A percentile compares a stretch with the other conserved stretches of the same genome.
Conservation (phyloP, 1,140 invertebrate genomes). For the Diachasma alloeum region DNA sequence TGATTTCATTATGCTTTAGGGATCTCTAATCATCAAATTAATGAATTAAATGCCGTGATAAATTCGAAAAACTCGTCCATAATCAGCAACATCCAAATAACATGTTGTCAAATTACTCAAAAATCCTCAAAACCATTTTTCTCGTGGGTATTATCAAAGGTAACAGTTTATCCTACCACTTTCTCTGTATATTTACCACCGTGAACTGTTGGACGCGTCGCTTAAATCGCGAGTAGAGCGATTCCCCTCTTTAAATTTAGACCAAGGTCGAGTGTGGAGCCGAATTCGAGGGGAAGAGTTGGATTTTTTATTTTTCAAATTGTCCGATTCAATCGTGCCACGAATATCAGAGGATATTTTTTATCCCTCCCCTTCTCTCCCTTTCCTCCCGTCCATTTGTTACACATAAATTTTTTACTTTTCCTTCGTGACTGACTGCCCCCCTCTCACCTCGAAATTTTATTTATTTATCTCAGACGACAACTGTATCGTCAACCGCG, state of each 20-base stretch:
- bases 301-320: constrained; percentile 29
- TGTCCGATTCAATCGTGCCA: constrained; percentile 18
- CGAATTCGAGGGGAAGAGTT: constrained; percentile 12
- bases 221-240: constrained; percentile 26
- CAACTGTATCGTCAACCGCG: not conserved
- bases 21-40: too few species aligned
- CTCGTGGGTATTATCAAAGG: not conserved
- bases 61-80: too few species aligned
- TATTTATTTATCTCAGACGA: constrained; percentile 3
- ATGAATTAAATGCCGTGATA: too few species aligned
- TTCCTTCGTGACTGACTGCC: not conserved
- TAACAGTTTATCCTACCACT: not conserved
- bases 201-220: constrained; percentile 13
- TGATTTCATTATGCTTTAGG: too few species aligned
- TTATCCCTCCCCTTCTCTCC: not conserved
- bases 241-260: constrained; percentile 41
- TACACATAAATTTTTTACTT: not conserved
- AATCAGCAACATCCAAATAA: too few species aligned
- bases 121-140: too few species aligned
- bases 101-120: too few species aligned
- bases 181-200: not conserved
- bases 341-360: constrained; percentile 13
- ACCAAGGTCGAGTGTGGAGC: constrained; percentile 35
- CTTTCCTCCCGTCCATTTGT: not conserved
- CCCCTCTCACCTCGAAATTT: not conserved